These are phyloP conservation scores for Arizona elegans DNA, from an alignment of 2,113 vertebrate genomes.

Conservation along the genomic window DNA sequence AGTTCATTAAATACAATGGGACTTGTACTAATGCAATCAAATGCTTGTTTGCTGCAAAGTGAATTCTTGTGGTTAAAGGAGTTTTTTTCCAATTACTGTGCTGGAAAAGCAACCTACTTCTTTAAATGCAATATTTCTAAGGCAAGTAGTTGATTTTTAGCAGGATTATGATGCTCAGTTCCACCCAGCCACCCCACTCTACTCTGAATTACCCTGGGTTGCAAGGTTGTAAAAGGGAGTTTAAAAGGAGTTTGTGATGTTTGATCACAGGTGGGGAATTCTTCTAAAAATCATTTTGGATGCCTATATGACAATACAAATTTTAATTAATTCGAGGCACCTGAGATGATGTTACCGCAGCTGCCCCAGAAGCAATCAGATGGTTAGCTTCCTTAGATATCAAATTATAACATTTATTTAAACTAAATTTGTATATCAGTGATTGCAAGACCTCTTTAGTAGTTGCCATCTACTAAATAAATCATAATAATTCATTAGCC, in stretches of 20 bases:
- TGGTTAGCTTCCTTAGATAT: neutral
- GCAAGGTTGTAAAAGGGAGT: neutral
- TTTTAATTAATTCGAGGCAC: neutral
- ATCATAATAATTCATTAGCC: neutral
- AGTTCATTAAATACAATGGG: neutral
- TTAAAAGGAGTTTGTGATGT: neutral
- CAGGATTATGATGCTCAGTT: neutral
- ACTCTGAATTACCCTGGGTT: neutral
- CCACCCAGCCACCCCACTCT: neutral
- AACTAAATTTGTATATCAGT: neutral
- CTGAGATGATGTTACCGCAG: neutral
- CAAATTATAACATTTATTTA: neutral
- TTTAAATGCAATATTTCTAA: neutral
- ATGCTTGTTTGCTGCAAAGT: too few species aligned
- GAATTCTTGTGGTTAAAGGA: neutral
- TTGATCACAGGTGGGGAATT: neutral
- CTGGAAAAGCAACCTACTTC: neutral
- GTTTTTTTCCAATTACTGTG: neutral
- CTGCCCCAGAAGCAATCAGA: neutral
- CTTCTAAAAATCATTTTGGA: neutral
- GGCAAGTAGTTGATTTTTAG: neutral
- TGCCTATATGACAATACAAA: neutral
- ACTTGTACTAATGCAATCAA: neutral
- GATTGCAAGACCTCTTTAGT: neutral
- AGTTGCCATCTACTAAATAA: neutral